Evolutionary conservation across 64 coral and sea anemone genomes (phyloP), one percentile per base, ranked within the genome.

Genomic region (Stichodactyla mertensii): DNA sequence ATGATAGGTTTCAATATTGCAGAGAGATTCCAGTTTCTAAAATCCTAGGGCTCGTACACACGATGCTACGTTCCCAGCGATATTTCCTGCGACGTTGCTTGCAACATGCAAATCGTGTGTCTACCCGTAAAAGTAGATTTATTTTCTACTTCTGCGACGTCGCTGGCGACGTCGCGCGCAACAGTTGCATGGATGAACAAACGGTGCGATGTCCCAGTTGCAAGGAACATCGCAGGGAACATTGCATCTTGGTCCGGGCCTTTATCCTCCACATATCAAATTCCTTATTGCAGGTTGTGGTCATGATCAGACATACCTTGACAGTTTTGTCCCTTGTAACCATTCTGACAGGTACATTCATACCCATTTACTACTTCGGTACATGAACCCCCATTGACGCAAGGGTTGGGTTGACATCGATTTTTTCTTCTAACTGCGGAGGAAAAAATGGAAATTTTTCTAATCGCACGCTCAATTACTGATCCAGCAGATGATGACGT

Each of bases 281-380:
- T 45, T 45, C 36, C 36, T 45, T 45, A 45, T 4, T 45, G 36
- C 36, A 69, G 5, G n/a, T 8, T 7, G 20, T 23, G n/a, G 7
- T 7, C n/a, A n/a, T 8, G n/a, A 20, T 61, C 60, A 70, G 62
- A n/a, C 89, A 52, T 80, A 96, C 94, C 91, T 14, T 93, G 69
- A 61, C 94, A 96, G n/a, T 92, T 88, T 67, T 89, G 16, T 52
- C 94, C 94, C 77, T 96, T 96, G 85, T 87, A 96, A 18, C 94
- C 94, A 77, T 71, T 69, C 45, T 78, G 66, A 87, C 94, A 96
- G 51, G 94, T 86, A 55, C 94, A 96, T 14, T 96, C 94, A 78
- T 88, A 96, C 14, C 94, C 94, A 22, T 66, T 87, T 16, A 79
- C 87, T 11, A 96, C 66, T 13, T 96, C 79, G 9, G 91, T 90